These are phyloP conservation scores for Cantharis nigra DNA, from an alignment of 2,888 invertebrate species.

Conservation along the genomic window DNA sequence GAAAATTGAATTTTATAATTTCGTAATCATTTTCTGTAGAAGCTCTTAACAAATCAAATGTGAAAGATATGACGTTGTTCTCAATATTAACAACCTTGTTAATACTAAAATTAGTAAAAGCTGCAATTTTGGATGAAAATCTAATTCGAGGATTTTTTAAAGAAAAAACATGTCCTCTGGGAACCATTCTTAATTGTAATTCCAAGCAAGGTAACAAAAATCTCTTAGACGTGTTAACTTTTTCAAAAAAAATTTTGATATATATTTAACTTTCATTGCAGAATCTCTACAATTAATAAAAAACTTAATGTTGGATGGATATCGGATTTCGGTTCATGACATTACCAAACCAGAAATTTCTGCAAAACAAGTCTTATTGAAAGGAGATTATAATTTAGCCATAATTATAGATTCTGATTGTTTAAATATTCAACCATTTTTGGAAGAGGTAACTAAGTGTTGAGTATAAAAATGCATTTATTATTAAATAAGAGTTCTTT, in stretches of 20 bases:
- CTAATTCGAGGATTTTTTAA: not conserved
- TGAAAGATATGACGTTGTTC: not conserved
- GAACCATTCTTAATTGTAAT: constrained; percentile 6
- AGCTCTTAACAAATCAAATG: not conserved
- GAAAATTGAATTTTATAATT: too few species aligned
- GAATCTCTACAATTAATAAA: constrained; percentile 1
- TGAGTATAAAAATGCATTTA: too few species aligned
- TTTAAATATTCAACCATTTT: constrained; percentile 4
- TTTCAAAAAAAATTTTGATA: too few species aligned
- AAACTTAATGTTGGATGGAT: not conserved
- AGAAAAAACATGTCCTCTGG: not conserved
- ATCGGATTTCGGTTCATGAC: constrained; percentile 4
- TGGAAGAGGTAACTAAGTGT: constrained; percentile 22
- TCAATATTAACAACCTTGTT: not conserved
- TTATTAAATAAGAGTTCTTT: constrained; percentile 12
- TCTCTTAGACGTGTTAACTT: not conserved
- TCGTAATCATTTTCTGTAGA: too few species aligned
- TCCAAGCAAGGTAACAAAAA: not conserved
- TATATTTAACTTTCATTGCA: not conserved
- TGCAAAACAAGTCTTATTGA: not conserved
- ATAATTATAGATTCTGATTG: constrained; percentile 33
- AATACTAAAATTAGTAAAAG: not conserved
- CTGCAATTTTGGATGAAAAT: not conserved
- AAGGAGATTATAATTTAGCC: constrained; percentile 18
- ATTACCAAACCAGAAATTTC: not conserved